phyloP scores from a whole-genome alignment of 2,888 invertebrate genomes.

The Pterostichus niger region DNA sequence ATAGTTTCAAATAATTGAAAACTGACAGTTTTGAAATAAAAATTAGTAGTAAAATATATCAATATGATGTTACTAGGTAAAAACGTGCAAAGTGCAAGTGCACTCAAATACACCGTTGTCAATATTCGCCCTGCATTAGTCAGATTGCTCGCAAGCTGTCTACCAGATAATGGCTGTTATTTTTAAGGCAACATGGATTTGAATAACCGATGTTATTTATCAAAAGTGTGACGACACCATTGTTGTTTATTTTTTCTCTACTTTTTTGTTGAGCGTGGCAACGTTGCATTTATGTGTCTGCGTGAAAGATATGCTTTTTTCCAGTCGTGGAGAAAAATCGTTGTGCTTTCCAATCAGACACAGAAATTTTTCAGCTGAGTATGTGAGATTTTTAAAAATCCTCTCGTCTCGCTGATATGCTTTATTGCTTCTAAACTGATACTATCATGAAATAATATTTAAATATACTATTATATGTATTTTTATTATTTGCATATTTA shows the following conservation, averaged over 20 bases:
- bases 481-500: too few relatives aligned
- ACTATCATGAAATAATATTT: too few relatives aligned
- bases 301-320: conserved; percentile 60
- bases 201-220: conserved; percentile 67
- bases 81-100: conserved; percentile 69
- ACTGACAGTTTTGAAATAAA: conserved; percentile 51
- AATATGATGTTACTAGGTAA: conserved; percentile 73
- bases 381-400: conserved; percentile 54
- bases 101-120: conserved; percentile 27
- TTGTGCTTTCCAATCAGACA: conserved; percentile 64
- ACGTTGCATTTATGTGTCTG: conserved; percentile 60
- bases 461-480: background rate
- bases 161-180: conserved; percentile 76
- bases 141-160: conserved; percentile 76
- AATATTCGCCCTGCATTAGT: conserved; percentile 74
- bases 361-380: conserved; percentile 57
- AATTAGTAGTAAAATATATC: conserved; percentile 73
- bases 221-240: conserved; percentile 65
- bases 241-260: conserved; percentile 55
- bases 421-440: background rate
- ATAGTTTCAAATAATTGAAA: background rate
- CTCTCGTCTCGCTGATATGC: background rate
- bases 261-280: conserved; percentile 46
- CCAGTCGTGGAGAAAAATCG: conserved; percentile 58
- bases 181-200: conserved; percentile 73